Base-by-base conservation (phyloP, 2,888 invertebrate species). In the Plagodis dolabraria region DNA sequence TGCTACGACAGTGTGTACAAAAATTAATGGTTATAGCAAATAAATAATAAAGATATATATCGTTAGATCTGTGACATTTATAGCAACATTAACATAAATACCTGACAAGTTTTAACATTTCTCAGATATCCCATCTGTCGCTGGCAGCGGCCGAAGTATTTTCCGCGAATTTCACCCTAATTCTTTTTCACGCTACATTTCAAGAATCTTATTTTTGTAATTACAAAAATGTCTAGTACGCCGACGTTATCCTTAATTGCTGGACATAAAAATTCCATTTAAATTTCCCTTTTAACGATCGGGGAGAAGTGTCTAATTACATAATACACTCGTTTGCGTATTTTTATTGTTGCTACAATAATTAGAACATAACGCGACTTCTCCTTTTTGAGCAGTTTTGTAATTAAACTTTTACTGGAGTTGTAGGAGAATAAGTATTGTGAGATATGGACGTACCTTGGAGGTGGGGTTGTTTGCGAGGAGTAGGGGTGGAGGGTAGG, bases 181-280 rank as follows among this genome's bases (percentile, higher is more conserved):
- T 92, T 90, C 91, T 91, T 92, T 90, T 90, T 92, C 90, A 92
- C 92, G 92, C 90, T 92, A 92, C 92, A 92, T 92, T 92, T 92
- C 91, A 88, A 87, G 90, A 92, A 91, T 91, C 92, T 90, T 92
- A 92, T 92, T 92, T 92, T 92, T 90, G 92, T 92, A 92, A 92
- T 92, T 92, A 92, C 92, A 92, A 92, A 92, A 92, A 92, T 91
- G 92, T 92, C 92, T 90, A 90, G 88, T 88, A 89, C 89, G 86
- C 83, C 89, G 86, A 89, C 92, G 88, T 92, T 92, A 91, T 92
- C 92, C 92, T 92, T 92, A 92, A 92, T 92, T 92, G 91, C 90
- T 90, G 90, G 87, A 92, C 92, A 92, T 93, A 93, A 93, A 93
- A 93, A 93, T 93, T 93, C 93, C 93, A 93, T 93, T 93, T 90